Percentiles rank a stretch among this genome's conserved stretches.
Evolutionary conservation across 2,888 invertebrate genomes (phyloP).

Genomic region (Cartodere bifasciata): DNA sequence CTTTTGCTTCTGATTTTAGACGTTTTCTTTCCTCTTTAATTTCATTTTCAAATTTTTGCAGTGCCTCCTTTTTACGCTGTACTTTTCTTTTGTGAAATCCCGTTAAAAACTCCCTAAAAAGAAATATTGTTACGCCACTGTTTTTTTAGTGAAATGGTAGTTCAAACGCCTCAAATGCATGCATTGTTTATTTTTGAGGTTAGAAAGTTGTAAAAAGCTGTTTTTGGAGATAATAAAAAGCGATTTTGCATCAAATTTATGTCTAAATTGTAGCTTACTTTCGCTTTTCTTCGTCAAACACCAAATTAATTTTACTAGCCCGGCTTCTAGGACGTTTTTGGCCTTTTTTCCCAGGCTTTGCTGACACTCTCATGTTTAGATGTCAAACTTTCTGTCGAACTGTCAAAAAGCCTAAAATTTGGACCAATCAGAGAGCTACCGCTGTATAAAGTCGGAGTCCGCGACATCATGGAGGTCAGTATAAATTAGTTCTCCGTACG

Average conservation of each 20-base stretch:
- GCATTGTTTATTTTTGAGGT: constrained; percentile 6
- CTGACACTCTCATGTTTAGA: no score
- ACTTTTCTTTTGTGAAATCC: constrained; percentile 73
- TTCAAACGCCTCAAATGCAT: constrained; percentile 10
- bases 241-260: constrained; percentile 5
- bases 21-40: constrained; percentile 65
- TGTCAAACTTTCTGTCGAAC: no score
- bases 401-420: no score
- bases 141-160: background rate
- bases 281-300: constrained; percentile 48
- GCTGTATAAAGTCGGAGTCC: constrained; percentile 73
- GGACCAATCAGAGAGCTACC: constrained; percentile 53
- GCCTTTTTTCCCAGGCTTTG: no score
- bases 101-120: constrained; percentile 60
- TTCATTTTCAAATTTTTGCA: constrained; percentile 55
- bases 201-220: background rate
- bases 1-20: constrained; percentile 59
- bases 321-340: constrained; percentile 34
- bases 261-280: constrained; percentile 34
- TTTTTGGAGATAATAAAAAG: no score
- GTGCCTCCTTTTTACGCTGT: constrained; percentile 60
- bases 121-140: background rate
- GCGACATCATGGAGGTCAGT: constrained; percentile 92
- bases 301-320: constrained; percentile 38
- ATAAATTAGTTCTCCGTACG: constrained; percentile 85